A percentile compares a stretch with the other conserved stretches of the same genome.
These are phyloP conservation scores for Centruroides vittatus DNA, from an alignment of 1,140 invertebrate genomes.

Conservation along the genomic window DNA sequence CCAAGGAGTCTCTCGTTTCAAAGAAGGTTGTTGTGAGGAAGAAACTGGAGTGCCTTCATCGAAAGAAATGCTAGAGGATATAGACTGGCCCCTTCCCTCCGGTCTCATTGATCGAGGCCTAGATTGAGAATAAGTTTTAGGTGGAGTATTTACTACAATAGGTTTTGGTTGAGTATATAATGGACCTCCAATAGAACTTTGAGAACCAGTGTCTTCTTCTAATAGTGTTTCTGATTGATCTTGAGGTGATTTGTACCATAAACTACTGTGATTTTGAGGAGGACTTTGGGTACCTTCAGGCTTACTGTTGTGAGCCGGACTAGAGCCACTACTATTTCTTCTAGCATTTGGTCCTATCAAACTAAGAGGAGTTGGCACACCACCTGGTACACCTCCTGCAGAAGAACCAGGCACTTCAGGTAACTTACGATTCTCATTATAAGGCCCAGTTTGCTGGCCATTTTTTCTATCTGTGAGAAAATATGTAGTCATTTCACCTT, in stretches of 20 bases:
- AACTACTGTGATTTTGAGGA: no score
- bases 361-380: constrained; percentile 1
- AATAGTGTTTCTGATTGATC: no score
- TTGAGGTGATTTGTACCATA: no score
- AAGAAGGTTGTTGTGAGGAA: neutral
- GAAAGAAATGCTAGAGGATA: neutral
- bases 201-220: neutral
- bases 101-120: constrained; percentile 3
- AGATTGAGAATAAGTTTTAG: constrained; percentile 13
- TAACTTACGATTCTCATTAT: no score
- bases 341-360: neutral
- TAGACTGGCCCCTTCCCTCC: neutral
- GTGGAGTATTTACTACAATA: constrained; percentile 14
- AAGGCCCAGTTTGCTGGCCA: no score
- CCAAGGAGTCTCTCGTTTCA: neutral
- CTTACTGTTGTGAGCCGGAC: no score
- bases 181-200: neutral
- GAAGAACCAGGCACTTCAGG: neutral
- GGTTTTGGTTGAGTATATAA: constrained; percentile 19
- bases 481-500: constrained; percentile 87
- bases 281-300: no score
- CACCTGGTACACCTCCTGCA: neutral
- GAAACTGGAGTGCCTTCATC: neutral
- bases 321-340: no score
- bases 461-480: constrained; percentile 49